These are phyloP conservation scores for Latheticus oryzae DNA, from an alignment of 2,888 invertebrate species.

Conservation along the genomic window DNA sequence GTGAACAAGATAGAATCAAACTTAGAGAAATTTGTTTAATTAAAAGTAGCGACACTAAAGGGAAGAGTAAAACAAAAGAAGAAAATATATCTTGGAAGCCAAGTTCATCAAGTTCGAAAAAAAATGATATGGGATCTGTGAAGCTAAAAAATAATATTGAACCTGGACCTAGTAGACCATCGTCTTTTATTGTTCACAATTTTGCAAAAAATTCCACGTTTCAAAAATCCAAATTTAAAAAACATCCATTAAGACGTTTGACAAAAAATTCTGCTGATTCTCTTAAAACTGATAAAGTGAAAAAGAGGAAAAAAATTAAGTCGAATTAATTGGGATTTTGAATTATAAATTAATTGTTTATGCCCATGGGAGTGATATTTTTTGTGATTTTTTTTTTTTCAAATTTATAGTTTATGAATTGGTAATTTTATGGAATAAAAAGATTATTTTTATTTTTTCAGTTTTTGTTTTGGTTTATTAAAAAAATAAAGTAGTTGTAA, in stretches of 20 bases:
- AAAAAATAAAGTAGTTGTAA: no score
- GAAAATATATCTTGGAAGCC: slow-evolving; percentile 61
- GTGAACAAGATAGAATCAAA: slow-evolving; percentile 44
- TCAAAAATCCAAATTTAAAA: slow-evolving; percentile 57
- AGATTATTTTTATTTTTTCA: no score
- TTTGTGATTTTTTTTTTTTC: slow-evolving; percentile 49
- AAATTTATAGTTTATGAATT: slow-evolving; percentile 7
- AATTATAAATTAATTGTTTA: neutral
- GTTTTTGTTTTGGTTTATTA: no score
- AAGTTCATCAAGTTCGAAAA: slow-evolving; percentile 53
- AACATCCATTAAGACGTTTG: slow-evolving; percentile 57
- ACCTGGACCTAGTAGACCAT: slow-evolving; percentile 55
- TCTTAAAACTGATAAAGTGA: slow-evolving; percentile 59
- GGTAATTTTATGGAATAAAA: no score
- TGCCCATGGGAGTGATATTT: slow-evolving; percentile 48
- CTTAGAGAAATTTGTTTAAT: slow-evolving; percentile 62
- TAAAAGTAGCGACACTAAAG: slow-evolving; percentile 60
- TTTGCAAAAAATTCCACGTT: slow-evolving; percentile 56
- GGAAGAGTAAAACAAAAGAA: slow-evolving; percentile 45
- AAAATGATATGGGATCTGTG: slow-evolving; percentile 15
- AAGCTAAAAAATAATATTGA: slow-evolving; percentile 45
- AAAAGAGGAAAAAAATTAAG: slow-evolving; percentile 60
- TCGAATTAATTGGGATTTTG: slow-evolving; percentile 47
- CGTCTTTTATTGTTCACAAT: slow-evolving; percentile 58
- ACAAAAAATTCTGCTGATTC: slow-evolving; percentile 53